Evolutionary conservation across 2,888 invertebrate genomes (phyloP).

Genomic region (Epistrophe eligans): DNA sequence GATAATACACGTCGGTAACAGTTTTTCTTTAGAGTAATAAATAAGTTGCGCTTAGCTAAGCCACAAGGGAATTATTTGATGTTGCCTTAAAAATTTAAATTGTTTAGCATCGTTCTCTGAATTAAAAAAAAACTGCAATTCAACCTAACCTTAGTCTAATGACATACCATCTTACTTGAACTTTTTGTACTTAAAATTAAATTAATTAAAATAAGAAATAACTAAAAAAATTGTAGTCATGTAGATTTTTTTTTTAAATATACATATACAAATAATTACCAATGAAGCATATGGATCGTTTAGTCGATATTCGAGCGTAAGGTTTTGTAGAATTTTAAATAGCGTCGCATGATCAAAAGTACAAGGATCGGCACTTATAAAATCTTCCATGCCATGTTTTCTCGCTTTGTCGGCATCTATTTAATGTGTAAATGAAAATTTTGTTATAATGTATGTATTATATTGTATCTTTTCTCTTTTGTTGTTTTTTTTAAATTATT

Average conservation of each 20-base stretch:
- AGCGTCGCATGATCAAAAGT: conserved; percentile 97
- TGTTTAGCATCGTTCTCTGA: too few relatives aligned
- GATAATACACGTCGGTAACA: too few relatives aligned
- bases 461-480: neutral
- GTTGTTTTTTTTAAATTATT: neutral
- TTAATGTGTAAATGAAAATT: conserved; percentile 58
- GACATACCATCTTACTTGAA: too few relatives aligned
- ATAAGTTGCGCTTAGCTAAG: too few relatives aligned
- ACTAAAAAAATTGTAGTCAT: neutral
- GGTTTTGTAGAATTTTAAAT: conserved; percentile 95
- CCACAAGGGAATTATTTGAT: too few relatives aligned
- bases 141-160: too few relatives aligned
- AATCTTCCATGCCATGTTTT: conserved; percentile 99
- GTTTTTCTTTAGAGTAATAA: too few relatives aligned
- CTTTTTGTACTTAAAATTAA: too few relatives aligned
- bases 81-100: too few relatives aligned
- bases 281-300: conserved; percentile 99
- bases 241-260: neutral
- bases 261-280: conserved; percentile 85
- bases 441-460: conserved; percentile 27
- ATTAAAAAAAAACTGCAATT: too few relatives aligned
- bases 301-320: conserved; percentile 97
- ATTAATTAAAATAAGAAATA: neutral
- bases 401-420: conserved; percentile 89
- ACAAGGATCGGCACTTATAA: conserved; percentile 99